Evolutionary conservation across 2,888 invertebrate species (phyloP).

Genomic region (Drosophila fungiperda): DNA sequence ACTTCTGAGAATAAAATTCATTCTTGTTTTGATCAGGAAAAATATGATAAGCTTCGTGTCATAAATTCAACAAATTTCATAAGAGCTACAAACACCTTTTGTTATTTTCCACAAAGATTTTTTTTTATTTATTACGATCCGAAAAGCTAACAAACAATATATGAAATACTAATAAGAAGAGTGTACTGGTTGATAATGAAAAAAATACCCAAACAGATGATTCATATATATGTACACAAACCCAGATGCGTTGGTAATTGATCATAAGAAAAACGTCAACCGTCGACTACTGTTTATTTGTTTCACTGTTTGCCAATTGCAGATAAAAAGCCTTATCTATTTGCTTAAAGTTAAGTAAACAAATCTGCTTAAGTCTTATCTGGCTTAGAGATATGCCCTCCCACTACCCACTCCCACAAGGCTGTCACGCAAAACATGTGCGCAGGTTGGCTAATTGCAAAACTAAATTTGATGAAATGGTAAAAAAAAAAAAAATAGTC

Average conservation of each 20-base stretch:
- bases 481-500: not conserved
- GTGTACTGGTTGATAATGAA: not conserved
- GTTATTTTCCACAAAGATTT: slow-evolving; percentile 31
- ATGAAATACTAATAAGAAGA: not conserved
- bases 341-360: slow-evolving; percentile 9
- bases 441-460: slow-evolving; percentile 44
- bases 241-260: not conserved
- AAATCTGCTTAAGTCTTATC: slow-evolving; percentile 23
- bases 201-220: not conserved
- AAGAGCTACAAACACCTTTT: slow-evolving; percentile 9
- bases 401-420: not conserved
- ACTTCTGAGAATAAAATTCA: not conserved
- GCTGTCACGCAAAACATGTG: slow-evolving; percentile 28
- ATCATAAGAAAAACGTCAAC: slow-evolving; percentile 10
- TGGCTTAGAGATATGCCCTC: not conserved
- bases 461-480: slow-evolving; percentile 8
- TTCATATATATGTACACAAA: not conserved
- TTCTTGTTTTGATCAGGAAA: not conserved
- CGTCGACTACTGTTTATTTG: not conserved
- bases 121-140: slow-evolving; percentile 9
- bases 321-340: slow-evolving; percentile 37
- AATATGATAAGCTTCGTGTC: not conserved
- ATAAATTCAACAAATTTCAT: not conserved
- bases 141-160: not conserved
- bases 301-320: not conserved